These are phyloP conservation scores for Xiphophorus hellerii DNA, from an alignment of 2,113 vertebrate genomes.

Conservation along the genomic window DNA sequence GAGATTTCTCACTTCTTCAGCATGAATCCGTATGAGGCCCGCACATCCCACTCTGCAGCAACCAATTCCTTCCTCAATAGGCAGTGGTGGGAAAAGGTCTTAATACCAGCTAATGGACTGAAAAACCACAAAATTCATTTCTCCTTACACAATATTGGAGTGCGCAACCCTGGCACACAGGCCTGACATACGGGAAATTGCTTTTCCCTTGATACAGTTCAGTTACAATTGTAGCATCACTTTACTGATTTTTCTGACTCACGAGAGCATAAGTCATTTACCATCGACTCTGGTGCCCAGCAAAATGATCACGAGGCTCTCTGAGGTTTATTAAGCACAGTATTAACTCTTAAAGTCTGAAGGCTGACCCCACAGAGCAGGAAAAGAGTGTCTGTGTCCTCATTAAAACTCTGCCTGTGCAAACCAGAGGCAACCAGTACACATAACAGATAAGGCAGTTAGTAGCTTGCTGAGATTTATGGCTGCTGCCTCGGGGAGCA, in stretches of 20 bases:
- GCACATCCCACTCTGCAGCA: background rate
- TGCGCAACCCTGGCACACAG: conserved; percentile 1
- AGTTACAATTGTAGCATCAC: conserved; percentile 9
- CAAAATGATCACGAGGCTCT: conserved; percentile 35
- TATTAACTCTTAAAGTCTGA: conserved; percentile 57
- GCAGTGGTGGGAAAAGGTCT: conserved; percentile 1
- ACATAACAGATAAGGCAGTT: conserved; percentile 68
- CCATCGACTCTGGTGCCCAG: conserved; percentile 33
- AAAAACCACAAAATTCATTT: conserved; percentile 23
- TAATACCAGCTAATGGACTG: conserved; percentile 11
- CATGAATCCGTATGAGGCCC: conserved; percentile 9
- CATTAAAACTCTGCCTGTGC: conserved; percentile 66
- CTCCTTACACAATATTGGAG: background rate
- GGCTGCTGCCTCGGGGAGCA: conserved; percentile 44
- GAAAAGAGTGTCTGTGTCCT: conserved; percentile 59
- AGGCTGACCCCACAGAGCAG: conserved; percentile 58
- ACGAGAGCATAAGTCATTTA: conserved; percentile 33
- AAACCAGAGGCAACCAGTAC: conserved; percentile 60
- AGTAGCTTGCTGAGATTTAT: conserved; percentile 62
- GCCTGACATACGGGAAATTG: conserved; percentile 18
- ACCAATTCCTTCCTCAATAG: conserved; percentile 19
- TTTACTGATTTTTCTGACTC: conserved; percentile 31
- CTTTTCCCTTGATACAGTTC: conserved; percentile 12
- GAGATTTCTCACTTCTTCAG: conserved; percentile 1
- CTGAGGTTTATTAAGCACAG: conserved; percentile 48